Conservation (phyloP, 2,888 invertebrate species). For the Rotaria macrura region DNA sequence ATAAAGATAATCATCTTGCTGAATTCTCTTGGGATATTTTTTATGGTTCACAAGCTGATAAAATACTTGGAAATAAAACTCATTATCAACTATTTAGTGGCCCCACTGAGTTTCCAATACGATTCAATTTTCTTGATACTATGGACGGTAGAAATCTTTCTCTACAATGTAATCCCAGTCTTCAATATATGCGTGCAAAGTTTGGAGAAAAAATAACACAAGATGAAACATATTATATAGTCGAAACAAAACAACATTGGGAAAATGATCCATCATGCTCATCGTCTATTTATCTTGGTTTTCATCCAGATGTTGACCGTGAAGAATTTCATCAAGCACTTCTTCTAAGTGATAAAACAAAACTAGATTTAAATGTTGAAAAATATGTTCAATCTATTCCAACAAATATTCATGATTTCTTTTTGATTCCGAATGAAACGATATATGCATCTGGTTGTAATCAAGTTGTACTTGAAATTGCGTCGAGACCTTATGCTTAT, state of each 20-base stretch:
- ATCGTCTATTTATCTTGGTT: not conserved
- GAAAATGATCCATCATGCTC: not conserved
- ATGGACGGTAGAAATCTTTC: not conserved
- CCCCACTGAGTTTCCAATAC: not conserved
- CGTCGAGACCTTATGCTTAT: not conserved
- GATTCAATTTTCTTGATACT: not conserved
- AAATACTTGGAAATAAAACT: not conserved
- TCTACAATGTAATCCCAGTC: not conserved
- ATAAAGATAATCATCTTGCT: not conserved
- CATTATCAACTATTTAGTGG: not conserved
- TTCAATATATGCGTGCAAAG: not conserved
- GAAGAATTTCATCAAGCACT: not conserved
- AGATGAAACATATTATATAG: constrained; percentile 1
- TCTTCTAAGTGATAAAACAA: not conserved
- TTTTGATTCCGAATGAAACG: not conserved
- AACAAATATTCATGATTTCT: not conserved
- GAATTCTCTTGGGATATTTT: not conserved
- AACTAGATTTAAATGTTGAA: not conserved
- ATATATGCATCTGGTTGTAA: not conserved
- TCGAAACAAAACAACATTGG: not conserved
- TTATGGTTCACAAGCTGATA: not conserved
- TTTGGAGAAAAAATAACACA: not conserved
- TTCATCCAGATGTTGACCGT: not conserved
- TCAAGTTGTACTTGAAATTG: constrained; percentile 4
- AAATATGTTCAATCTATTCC: not conserved